phyloP scores from a whole-genome alignment of 1,140 invertebrate genomes.

The Bombus balteatus region DNA sequence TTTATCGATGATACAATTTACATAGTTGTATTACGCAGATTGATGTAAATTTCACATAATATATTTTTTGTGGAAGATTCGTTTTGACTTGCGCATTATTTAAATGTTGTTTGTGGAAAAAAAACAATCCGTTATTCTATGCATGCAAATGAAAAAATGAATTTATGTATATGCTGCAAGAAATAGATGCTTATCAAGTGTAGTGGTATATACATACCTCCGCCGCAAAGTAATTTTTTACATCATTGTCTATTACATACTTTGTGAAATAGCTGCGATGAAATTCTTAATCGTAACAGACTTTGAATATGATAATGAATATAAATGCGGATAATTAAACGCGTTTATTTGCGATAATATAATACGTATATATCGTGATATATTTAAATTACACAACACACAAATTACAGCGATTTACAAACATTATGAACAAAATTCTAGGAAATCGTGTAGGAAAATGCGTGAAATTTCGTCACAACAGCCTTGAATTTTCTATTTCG shows the following conservation, averaged over 20 bases:
- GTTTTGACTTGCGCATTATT: not conserved
- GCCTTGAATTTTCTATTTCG: slow-evolving; percentile 49
- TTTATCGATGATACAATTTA: not conserved
- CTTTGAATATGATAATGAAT: too few relatives aligned
- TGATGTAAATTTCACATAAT: not conserved
- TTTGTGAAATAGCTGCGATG: not conserved
- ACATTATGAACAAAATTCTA: slow-evolving; percentile 65
- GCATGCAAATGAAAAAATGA: not conserved
- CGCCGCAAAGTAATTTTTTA: slow-evolving; percentile 11
- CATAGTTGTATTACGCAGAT: not conserved
- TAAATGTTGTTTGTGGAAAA: not conserved
- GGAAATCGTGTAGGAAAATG: slow-evolving; percentile 57
- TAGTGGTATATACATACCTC: not conserved
- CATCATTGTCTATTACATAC: not conserved
- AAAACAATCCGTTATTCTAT: not conserved
- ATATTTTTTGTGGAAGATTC: not conserved
- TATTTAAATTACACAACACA: slow-evolving; percentile 71
- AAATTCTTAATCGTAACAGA: not conserved
- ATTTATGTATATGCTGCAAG: not conserved
- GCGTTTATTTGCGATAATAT: slow-evolving; percentile 3
- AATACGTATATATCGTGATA: slow-evolving; percentile 49
- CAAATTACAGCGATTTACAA: slow-evolving; percentile 64
- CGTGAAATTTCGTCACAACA: slow-evolving; percentile 55
- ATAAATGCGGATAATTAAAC: not conserved
- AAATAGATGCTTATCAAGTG: not conserved